A percentile compares a stretch with the other conserved stretches of the same genome.
Evolutionary conservation across 2,797 vertebrate species (phyloP).

Genomic region (Otolemur crassicaudatus): DNA sequence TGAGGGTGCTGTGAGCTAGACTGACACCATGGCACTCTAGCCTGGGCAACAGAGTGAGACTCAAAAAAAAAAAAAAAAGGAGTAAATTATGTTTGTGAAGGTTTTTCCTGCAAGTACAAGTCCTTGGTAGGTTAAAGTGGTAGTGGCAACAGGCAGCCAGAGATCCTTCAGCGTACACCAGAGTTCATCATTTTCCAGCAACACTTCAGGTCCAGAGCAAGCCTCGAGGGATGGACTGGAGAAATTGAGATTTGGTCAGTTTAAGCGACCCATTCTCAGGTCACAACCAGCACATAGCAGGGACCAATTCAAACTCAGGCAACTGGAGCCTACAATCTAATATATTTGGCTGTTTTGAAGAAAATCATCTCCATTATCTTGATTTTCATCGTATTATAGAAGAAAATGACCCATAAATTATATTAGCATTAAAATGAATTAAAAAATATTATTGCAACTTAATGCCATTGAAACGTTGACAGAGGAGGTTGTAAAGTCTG

Average conservation of each 20-base stretch:
- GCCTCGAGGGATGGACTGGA: not conserved
- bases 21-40: no score
- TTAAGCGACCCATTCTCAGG: not conserved
- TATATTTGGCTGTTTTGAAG: not conserved
- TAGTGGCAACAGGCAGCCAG: not conserved
- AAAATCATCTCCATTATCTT: not conserved
- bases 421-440: not conserved
- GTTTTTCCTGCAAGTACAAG: not conserved
- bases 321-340: not conserved
- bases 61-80: not conserved
- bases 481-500: not conserved
- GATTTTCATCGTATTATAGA: not conserved
- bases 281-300: not conserved
- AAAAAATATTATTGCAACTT: not conserved
- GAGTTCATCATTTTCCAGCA: not conserved
- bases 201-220: not conserved
- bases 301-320: not conserved
- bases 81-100: not conserved
- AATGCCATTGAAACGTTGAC: not conserved
- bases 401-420: not conserved
- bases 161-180: not conserved
- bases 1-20: no score
- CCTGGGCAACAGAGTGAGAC: no score
- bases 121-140: not conserved
- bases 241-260: not conserved